Percentiles rank a stretch among this genome's conserved stretches.
Evolutionary conservation across 2,113 vertebrate species (phyloP).

Genomic region (Myotis brandtii): DNA sequence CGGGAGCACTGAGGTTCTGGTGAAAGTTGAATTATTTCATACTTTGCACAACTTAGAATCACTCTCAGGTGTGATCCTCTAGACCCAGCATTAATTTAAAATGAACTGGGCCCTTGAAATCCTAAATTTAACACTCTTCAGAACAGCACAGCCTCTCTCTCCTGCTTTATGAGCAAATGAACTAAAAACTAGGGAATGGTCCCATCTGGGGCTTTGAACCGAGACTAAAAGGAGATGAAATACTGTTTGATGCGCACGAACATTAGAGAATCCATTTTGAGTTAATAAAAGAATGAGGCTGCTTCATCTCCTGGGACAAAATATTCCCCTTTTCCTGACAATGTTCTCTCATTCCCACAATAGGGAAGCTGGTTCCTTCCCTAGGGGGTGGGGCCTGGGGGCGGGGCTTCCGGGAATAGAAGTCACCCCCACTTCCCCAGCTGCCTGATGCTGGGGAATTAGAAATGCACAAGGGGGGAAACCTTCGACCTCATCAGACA

Average conservation of each 20-base stretch:
- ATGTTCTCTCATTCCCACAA: background rate
- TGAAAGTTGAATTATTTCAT: slow-evolving; percentile 30
- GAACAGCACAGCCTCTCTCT: slow-evolving; percentile 15
- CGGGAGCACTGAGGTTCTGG: background rate
- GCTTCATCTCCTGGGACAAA: slow-evolving; percentile 39
- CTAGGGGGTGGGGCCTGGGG: background rate
- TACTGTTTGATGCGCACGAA: slow-evolving; percentile 20
- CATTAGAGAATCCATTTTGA: slow-evolving; percentile 52
- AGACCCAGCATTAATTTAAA: slow-evolving; percentile 22
- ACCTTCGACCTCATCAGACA: background rate
- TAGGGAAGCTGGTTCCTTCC: background rate
- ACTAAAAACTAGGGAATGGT: background rate
- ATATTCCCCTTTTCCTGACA: slow-evolving; percentile 22
- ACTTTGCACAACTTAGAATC: background rate
- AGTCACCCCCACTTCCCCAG: background rate
- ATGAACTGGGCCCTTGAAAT: slow-evolving; percentile 15
- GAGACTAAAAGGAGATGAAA: slow-evolving; percentile 54
- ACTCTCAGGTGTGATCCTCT: background rate
- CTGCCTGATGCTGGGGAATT: background rate
- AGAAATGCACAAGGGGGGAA: background rate
- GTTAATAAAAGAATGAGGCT: slow-evolving; percentile 46
- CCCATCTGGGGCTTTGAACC: slow-evolving; percentile 57
- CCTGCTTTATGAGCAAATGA: slow-evolving; percentile 64
- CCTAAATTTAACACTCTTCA: slow-evolving; percentile 48
- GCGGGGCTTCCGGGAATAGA: background rate